Evolutionary conservation across 2,888 invertebrate genomes (phyloP).

Genomic region (Rotaria macrura): DNA sequence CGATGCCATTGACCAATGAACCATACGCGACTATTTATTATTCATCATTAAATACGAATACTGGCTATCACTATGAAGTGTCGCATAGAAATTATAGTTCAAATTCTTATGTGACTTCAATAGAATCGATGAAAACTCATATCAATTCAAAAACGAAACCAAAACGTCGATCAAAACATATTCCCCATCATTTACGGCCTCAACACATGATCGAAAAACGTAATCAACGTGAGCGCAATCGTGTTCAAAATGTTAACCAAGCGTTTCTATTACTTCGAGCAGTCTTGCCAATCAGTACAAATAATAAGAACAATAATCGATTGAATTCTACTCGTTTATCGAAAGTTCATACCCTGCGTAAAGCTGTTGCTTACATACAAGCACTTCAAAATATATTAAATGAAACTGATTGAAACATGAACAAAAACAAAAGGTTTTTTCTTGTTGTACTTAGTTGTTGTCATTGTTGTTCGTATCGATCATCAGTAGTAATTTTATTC

Average conservation of each 20-base stretch:
- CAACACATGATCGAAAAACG: neutral
- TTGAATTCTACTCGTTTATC: neutral
- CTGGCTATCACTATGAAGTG: too few species aligned
- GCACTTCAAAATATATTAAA: neutral
- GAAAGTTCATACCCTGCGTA: neutral
- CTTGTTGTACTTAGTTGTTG: too few species aligned
- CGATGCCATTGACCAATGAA: too few species aligned
- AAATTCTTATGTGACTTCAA: too few species aligned
- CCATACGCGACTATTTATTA: too few species aligned
- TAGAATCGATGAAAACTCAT: too few species aligned
- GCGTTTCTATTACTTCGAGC: neutral
- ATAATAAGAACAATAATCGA: neutral
- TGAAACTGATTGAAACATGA: neutral
- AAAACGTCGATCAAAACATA: neutral
- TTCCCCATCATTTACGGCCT: neutral
- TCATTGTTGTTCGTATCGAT: neutral
- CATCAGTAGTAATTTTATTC: conserved; percentile 6
- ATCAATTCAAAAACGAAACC: neutral
- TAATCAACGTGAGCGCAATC: neutral
- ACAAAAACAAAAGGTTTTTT: too few species aligned
- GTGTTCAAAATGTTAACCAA: neutral
- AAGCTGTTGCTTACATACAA: neutral
- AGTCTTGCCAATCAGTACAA: neutral
- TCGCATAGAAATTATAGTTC: too few species aligned
- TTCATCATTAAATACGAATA: too few species aligned